Conservation (phyloP, 2,888 invertebrate species). For the Thysanoteuthis rhombus region DNA sequence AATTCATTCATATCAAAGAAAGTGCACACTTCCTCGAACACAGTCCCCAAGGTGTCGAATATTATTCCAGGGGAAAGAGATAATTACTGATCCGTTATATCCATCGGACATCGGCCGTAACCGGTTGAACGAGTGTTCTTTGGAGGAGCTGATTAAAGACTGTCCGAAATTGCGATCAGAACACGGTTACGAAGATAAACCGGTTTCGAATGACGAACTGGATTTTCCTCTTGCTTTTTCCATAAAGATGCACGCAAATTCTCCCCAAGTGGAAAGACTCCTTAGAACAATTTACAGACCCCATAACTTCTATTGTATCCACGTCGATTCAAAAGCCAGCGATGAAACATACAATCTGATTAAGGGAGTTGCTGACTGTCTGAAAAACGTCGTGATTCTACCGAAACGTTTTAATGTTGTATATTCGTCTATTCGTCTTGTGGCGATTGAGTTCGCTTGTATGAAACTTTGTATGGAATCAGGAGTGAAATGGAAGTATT, state of each 20-base stretch:
- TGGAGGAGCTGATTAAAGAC: conserved; percentile 35
- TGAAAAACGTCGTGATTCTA: conserved; percentile 56
- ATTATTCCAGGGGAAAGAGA: too few species aligned
- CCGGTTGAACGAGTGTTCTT: conserved; percentile 24
- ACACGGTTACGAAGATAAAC: conserved; percentile 41
- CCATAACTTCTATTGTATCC: conserved; percentile 64
- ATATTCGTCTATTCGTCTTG: conserved; percentile 42
- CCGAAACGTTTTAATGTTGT: conserved; percentile 46
- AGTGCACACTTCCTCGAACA: too few species aligned
- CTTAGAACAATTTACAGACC: conserved; percentile 60
- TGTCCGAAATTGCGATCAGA: conserved; percentile 39
- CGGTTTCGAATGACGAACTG: conserved; percentile 43
- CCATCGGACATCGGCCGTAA: neutral
- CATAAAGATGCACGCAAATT: conserved; percentile 49
- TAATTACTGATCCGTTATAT: too few species aligned
- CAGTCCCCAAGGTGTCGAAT: too few species aligned
- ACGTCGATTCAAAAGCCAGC: conserved; percentile 58
- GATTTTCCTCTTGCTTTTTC: conserved; percentile 57
- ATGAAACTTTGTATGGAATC: conserved; percentile 41
- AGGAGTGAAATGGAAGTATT: conserved; percentile 60
- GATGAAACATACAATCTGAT: conserved; percentile 42
- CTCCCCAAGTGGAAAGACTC: conserved; percentile 55
- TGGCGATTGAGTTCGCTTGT: conserved; percentile 48
- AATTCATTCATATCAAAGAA: too few species aligned
- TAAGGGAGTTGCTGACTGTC: conserved; percentile 44